Conservation (phyloP, 2,888 invertebrate species). For the Temnothorax rugatulus region DNA sequence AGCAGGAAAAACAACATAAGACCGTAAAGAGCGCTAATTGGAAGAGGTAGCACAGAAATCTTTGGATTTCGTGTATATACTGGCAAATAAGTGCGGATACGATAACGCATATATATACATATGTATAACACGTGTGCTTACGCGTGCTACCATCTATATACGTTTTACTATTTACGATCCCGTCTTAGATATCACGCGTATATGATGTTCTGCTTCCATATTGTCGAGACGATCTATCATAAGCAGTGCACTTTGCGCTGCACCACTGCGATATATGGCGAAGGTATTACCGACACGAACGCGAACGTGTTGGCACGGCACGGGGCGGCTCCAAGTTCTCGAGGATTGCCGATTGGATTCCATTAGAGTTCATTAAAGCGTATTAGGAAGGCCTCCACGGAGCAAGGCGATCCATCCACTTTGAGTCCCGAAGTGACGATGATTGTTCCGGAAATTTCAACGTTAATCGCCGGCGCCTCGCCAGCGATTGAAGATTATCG, state of each 20-base stretch:
- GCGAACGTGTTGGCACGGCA: conserved; percentile 58
- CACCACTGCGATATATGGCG: conserved; percentile 58
- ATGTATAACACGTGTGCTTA: conserved; percentile 6
- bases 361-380: conserved; percentile 73
- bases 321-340: conserved; percentile 54
- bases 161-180: conserved; percentile 56
- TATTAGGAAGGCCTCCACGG: conserved; percentile 58
- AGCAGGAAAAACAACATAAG: neutral
- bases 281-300: conserved; percentile 68
- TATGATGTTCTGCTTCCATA: conserved; percentile 61
- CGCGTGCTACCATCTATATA: neutral
- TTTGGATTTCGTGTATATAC: conserved; percentile 8
- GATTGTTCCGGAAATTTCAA: conserved; percentile 43
- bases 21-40: neutral
- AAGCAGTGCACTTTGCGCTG: conserved; percentile 70
- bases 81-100: neutral
- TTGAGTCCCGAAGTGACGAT: conserved; percentile 33
- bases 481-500: neutral
- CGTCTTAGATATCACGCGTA: conserved; percentile 44
- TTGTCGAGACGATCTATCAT: conserved; percentile 77
- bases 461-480: conserved; percentile 5
- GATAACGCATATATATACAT: neutral
- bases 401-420: conserved; percentile 64
- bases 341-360: conserved; percentile 70
- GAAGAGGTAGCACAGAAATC: neutral